Evolutionary conservation across 2,797 vertebrate genomes (phyloP).

Genomic region (Hoplostethus mediterraneus): DNA sequence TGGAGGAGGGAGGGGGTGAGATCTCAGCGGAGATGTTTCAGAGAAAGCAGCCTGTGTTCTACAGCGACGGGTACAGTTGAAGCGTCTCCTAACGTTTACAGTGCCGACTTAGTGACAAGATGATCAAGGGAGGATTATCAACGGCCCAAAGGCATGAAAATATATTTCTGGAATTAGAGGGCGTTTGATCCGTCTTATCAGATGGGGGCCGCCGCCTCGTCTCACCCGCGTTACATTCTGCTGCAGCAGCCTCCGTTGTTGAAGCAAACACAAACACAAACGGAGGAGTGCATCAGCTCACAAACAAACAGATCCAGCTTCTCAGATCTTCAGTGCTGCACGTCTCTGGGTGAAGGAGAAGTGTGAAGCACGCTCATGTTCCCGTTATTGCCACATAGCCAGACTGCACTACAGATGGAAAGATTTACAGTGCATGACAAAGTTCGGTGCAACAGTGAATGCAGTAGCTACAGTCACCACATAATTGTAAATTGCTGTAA

Average conservation of each 20-base stretch:
- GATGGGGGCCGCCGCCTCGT: constrained; percentile 37
- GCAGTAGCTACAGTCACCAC: background rate
- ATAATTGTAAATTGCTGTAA: background rate
- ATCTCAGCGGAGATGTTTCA: constrained; percentile 7
- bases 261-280: constrained; percentile 28
- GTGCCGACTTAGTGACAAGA: constrained; percentile 29
- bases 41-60: background rate
- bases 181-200: constrained; percentile 56
- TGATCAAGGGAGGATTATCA: constrained; percentile 60
- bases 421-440: background rate
- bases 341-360: constrained; percentile 10
- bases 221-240: background rate
- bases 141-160: constrained; percentile 41
- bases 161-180: constrained; percentile 55
- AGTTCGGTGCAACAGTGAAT: background rate
- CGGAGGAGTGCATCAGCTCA: constrained; percentile 27
- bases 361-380: no score
- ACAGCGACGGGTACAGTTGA: constrained; percentile 7
- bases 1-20: constrained; percentile 15
- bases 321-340: background rate
- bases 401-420: no score
- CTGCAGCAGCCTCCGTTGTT: constrained; percentile 4
- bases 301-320: background rate
- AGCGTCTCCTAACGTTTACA: constrained; percentile 32
- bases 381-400: no score